Evolutionary conservation across 2,888 invertebrate genomes (phyloP).

Genomic region (Pandemis heparana): DNA sequence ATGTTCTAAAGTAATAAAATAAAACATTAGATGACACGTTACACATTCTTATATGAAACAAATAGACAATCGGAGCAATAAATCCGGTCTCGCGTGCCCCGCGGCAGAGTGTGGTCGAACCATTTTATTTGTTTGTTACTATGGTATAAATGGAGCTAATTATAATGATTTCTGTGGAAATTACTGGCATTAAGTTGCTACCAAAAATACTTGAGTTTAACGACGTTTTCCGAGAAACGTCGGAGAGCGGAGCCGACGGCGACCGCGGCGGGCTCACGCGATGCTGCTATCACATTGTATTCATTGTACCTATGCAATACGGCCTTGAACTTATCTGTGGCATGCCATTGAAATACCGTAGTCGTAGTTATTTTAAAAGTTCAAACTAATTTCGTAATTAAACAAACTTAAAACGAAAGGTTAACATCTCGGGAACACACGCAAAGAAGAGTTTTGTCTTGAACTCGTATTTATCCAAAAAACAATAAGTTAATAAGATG

Average conservation of each 20-base stretch:
- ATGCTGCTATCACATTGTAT: constrained; percentile 54
- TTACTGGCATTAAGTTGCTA: constrained; percentile 85
- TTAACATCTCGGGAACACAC: not conserved
- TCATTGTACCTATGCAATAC: constrained; percentile 48
- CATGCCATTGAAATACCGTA: constrained; percentile 30
- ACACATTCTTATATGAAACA: constrained; percentile 48
- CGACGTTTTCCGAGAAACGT: constrained; percentile 83
- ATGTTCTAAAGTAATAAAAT: not conserved
- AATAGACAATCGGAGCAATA: constrained; percentile 62
- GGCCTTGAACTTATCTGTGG: constrained; percentile 69
- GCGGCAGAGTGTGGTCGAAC: constrained; percentile 65
- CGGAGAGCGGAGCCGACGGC: constrained; percentile 70
- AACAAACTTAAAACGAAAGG: constrained; percentile 10
- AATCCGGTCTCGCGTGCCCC: constrained; percentile 59
- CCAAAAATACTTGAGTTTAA: constrained; percentile 85
- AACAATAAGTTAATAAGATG: no score
- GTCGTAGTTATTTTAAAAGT: constrained; percentile 30
- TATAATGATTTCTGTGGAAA: constrained; percentile 84
- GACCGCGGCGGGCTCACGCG: constrained; percentile 68
- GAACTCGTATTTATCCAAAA: no score
- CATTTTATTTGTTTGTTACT: constrained; percentile 85
- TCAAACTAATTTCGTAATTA: not conserved
- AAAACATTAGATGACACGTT: not conserved
- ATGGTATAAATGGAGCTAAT: constrained; percentile 82
- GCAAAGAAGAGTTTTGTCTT: not conserved